Evolutionary conservation across 1,140 invertebrate species (phyloP).

Genomic region (Drosophila sp.): DNA sequence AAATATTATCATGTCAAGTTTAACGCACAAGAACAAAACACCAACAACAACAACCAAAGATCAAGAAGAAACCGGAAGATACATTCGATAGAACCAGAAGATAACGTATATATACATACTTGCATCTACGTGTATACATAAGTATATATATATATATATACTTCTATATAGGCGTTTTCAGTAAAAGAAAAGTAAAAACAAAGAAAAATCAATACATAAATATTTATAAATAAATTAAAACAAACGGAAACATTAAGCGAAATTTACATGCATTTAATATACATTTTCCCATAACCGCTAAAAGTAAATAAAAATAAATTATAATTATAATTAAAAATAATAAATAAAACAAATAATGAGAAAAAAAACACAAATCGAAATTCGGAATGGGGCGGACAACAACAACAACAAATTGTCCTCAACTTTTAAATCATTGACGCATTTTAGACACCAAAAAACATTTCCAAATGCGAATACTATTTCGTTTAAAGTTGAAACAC

Average conservation of each 20-base stretch:
- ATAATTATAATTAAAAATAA: slow-evolving; percentile 50
- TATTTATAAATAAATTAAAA: slow-evolving; percentile 52
- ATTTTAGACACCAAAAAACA: slow-evolving; percentile 51
- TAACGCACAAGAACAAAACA: slow-evolving; percentile 45
- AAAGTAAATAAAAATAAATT: slow-evolving; percentile 48
- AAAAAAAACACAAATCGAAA: slow-evolving; percentile 32
- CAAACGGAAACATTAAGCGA: slow-evolving; percentile 50
- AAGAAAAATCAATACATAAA: slow-evolving; percentile 52
- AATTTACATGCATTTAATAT: slow-evolving; percentile 74
- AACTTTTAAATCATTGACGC: slow-evolving; percentile 76
- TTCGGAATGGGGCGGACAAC: slow-evolving; percentile 2
- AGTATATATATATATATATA: slow-evolving; percentile 56
- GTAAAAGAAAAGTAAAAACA: slow-evolving; percentile 49
- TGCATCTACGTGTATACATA: slow-evolving; percentile 51
- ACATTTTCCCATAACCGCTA: slow-evolving; percentile 77
- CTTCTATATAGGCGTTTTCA: slow-evolving; percentile 67
- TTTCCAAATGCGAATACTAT: slow-evolving; percentile 45
- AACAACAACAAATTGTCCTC: slow-evolving; percentile 63
- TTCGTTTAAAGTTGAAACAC: slow-evolving; percentile 41
- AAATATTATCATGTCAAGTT: slow-evolving; percentile 29
- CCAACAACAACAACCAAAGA: slow-evolving; percentile 19
- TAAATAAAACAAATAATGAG: slow-evolving; percentile 41
- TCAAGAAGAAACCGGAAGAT: slow-evolving; percentile 12
- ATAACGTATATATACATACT: slow-evolving; percentile 30
- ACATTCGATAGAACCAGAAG: slow-evolving; percentile 2